Evolutionary conservation across 2,888 invertebrate genomes (phyloP).

Genomic region (Tachina lurida): DNA sequence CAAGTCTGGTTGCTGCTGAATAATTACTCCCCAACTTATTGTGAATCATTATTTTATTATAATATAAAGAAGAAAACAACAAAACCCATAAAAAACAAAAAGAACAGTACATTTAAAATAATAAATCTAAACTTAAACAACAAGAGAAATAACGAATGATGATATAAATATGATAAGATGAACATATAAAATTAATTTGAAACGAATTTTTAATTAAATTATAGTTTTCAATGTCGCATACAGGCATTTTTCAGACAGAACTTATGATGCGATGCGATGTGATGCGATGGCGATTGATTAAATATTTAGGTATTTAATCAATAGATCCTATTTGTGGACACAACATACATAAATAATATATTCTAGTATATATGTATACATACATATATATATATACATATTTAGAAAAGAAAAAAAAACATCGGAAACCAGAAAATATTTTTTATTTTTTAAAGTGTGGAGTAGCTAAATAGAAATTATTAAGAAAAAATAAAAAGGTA

Average conservation of each 20-base stretch:
- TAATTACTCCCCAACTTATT: conserved; percentile 77
- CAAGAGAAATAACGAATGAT: conserved; percentile 59
- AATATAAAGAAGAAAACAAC: conserved; percentile 78
- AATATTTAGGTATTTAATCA: conserved; percentile 15
- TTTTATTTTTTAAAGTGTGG: conserved; percentile 69
- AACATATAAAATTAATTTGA: conserved; percentile 57
- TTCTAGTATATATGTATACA: conserved; percentile 3
- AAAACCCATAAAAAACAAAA: conserved; percentile 76
- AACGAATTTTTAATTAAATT: conserved; percentile 56
- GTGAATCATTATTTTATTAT: conserved; percentile 82
- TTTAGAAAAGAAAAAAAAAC: conserved; percentile 6
- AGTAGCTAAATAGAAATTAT: conserved; percentile 66
- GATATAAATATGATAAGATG: conserved; percentile 46
- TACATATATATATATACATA: not conserved
- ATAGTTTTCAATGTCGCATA: conserved; percentile 52
- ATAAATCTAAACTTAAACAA: conserved; percentile 66
- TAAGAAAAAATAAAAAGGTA: conserved; percentile 36
- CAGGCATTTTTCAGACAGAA: conserved; percentile 31
- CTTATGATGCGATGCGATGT: conserved; percentile 45
- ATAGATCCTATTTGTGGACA: conserved; percentile 60
- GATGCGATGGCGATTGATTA: conserved; percentile 28
- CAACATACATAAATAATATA: conserved; percentile 44
- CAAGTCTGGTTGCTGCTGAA: conserved; percentile 98
- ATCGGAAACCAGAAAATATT: conserved; percentile 48
- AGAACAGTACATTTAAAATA: conserved; percentile 72